Base-by-base conservation (phyloP, 1,140 invertebrate species). In the Anastrepha obliqua region DNA sequence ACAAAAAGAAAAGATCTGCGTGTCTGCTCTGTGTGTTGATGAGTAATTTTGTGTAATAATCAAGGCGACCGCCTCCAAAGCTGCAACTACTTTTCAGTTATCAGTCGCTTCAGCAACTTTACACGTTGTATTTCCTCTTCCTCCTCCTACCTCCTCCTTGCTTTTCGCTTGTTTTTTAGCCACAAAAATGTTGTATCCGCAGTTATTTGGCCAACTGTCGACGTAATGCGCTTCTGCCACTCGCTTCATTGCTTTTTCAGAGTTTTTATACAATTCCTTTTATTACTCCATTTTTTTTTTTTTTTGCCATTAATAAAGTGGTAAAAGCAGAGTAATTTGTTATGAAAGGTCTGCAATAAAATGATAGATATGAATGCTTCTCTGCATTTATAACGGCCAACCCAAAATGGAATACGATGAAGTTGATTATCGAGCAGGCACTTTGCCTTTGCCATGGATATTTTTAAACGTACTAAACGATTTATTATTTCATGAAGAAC, bases 161-260 rank as follows among this genome's bases (percentile, higher is more conserved):
- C 51, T 51, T 51, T 78, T 20, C n/a, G 13, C 44, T 42, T 47
- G 17, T n/a, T 81, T 44, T 29, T 2, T 81, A 20, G 74, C 74
- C 74, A 81, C 51, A 81, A 81, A 81, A 55, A 55, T 81, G 17
- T 7, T 81, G 74, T 55, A 55, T n/a, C 29, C 51, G 42, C 44
- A 81, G 44, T 81, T 55, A 81, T 42, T 81, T 81, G 74, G 55
- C 74, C 74, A 81, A 81, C 47, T 81, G 44, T 17, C n/a, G 20
- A 6, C 8, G n/a, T 81, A 81, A 81, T 81, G 74, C n/a, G 47
- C 4, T 81, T 20, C 20, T 55, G 74, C 74, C 47, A 81, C 47
- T 81, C 74, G 74, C 74, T 81, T 81, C 74, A 81, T 81, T 81
- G 44, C 74, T 81, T 55, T 17, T 81, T 58, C 51, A 81, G 74